phyloP scores from a whole-genome alignment of 2,113 vertebrate genomes.

The Arizona elegans region DNA sequence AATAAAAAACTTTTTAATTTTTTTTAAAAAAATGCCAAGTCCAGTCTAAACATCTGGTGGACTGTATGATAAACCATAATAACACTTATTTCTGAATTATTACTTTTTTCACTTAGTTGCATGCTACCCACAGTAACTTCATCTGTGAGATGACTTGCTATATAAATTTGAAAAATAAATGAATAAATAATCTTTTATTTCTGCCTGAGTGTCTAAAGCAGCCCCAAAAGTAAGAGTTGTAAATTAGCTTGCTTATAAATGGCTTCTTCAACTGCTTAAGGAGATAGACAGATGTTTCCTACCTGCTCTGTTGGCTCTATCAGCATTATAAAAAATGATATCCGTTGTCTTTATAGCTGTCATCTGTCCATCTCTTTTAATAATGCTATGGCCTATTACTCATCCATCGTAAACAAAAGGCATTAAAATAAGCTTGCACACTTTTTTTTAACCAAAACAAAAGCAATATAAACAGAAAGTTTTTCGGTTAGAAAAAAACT shows the following conservation, averaged over 20 bases:
- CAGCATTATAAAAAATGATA: not conserved
- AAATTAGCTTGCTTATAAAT: not conserved
- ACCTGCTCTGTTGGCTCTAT: not conserved
- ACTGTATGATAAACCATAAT: not conserved
- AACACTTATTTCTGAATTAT: not conserved
- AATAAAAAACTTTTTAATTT: no score
- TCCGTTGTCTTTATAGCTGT: not conserved
- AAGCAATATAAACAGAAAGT: slow-evolving; percentile 12
- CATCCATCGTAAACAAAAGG: not conserved
- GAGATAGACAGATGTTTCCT: slow-evolving; percentile 5
- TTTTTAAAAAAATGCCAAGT: not conserved
- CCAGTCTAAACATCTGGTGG: not conserved
- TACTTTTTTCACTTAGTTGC: not conserved
- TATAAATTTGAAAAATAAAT: not conserved
- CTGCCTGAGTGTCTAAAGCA: not conserved
- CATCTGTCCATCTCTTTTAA: not conserved
- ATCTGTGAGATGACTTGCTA: not conserved
- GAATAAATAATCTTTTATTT: not conserved
- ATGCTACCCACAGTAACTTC: not conserved
- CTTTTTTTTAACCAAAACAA: not conserved
- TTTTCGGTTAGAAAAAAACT: slow-evolving; percentile 11
- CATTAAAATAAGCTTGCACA: not conserved
- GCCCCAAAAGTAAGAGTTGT: no score
- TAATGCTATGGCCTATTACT: not conserved
- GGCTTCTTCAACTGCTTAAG: not conserved